Conservation (phyloP, 1,140 invertebrate species). For the Heliconius melpomene region DNA sequence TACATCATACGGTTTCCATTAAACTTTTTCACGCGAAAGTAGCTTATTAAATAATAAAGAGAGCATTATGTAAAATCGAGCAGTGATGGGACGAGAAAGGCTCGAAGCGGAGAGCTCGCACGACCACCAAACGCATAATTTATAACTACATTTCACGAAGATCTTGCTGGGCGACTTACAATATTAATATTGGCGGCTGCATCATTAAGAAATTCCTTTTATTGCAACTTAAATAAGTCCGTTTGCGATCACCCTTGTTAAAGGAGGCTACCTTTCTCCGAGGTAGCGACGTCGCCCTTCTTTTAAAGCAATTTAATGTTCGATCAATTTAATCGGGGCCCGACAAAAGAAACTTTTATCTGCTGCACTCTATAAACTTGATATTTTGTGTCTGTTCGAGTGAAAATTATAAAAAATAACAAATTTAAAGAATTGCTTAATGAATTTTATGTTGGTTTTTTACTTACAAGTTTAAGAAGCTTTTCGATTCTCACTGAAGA, state of each 20-base stretch:
- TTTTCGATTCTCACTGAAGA: background rate
- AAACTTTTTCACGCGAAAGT: conserved; percentile 42
- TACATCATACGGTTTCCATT: conserved; percentile 35
- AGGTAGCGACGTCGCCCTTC: conserved; percentile 75
- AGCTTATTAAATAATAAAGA: conserved; percentile 46
- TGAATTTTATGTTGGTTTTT: background rate
- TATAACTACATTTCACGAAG: conserved; percentile 76
- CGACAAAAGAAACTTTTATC: conserved; percentile 5
- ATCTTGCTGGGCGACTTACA: conserved; percentile 64
- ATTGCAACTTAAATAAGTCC: conserved; percentile 79
- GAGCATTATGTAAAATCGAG: conserved; percentile 45
- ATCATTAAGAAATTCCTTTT: conserved; percentile 81
- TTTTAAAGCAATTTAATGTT: conserved; percentile 62
- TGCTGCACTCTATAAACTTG: conserved; percentile 5
- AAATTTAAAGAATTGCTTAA: background rate
- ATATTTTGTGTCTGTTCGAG: conserved; percentile 12
- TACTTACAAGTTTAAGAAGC: background rate
- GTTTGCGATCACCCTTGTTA: conserved; percentile 73
- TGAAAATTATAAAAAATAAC: conserved; percentile 2
- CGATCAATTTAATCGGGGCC: conserved; percentile 39
- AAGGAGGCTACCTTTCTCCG: conserved; percentile 76
- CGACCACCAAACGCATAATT: conserved; percentile 71
- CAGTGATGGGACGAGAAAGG: conserved; percentile 43
- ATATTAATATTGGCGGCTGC: conserved; percentile 75
- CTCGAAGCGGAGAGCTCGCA: conserved; percentile 39